phyloP scores from a whole-genome alignment of 2,888 invertebrate genomes.

The Sipha maydis region DNA sequence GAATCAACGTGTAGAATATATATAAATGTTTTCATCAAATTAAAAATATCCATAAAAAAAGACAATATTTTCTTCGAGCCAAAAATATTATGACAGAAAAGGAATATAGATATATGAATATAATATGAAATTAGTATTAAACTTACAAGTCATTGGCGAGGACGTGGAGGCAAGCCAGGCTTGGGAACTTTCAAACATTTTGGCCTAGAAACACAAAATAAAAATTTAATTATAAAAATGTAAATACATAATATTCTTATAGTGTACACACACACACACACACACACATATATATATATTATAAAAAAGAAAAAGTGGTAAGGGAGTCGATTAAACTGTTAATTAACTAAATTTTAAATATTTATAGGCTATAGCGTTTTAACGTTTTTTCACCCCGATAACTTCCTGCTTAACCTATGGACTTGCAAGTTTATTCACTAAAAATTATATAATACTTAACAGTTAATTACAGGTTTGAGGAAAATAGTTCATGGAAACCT shows the following conservation, averaged over 20 bases:
- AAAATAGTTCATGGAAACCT: conserved; percentile 12
- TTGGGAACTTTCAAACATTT: conserved; percentile 90
- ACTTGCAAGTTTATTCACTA: not conserved
- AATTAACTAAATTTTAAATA: conserved; percentile 36
- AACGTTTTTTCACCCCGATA: conserved; percentile 14
- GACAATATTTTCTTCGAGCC: not conserved
- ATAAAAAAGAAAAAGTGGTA: not conserved
- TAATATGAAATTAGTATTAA: conserved; percentile 57
- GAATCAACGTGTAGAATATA: not conserved
- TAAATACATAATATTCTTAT: conserved; percentile 1
- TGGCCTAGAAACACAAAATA: conserved; percentile 79
- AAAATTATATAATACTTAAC: not conserved
- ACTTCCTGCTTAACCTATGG: not conserved
- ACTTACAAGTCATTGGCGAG: conserved; percentile 68
- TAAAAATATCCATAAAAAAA: no score
- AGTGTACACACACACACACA: no score
- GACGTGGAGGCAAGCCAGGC: conserved; percentile 92
- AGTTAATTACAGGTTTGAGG: conserved; percentile 14
- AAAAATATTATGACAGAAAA: conserved; percentile 1
- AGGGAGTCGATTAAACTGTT: conserved; percentile 29
- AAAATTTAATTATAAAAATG: conserved; percentile 64
- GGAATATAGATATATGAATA: conserved; percentile 12
- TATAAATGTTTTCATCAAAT: not conserved
- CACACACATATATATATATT: not conserved
- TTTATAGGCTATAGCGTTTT: not conserved